Conservation (phyloP, 1,140 invertebrate genomes). For the Ridgeia piscesae region DNA sequence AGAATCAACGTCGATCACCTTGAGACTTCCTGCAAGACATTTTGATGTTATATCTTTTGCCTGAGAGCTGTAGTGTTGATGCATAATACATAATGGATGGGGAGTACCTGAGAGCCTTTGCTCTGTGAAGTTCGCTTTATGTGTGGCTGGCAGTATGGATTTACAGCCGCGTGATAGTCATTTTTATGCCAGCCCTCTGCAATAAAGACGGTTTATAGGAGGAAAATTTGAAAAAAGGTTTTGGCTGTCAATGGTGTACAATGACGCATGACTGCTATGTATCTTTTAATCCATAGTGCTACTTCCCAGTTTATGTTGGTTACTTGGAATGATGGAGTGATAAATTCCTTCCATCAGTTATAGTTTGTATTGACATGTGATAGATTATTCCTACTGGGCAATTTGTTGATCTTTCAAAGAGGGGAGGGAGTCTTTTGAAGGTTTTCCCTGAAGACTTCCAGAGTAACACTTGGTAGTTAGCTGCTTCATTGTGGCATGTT, state of each 20-base stretch:
- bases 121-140: neutral
- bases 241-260: neutral
- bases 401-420: too few relatives aligned
- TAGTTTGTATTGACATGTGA: too few relatives aligned
- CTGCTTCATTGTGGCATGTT: too few relatives aligned
- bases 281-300: too few relatives aligned
- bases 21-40: neutral
- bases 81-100: neutral
- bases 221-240: neutral
- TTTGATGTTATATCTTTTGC: neutral
- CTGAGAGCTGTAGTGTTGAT: neutral
- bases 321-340: too few relatives aligned
- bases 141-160: neutral
- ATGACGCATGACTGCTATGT: too few relatives aligned
- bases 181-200: neutral
- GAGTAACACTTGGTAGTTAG: too few relatives aligned
- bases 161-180: neutral
- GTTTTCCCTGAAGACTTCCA: too few relatives aligned
- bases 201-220: neutral
- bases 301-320: too few relatives aligned
- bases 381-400: too few relatives aligned
- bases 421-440: too few relatives aligned
- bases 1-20: neutral
- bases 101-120: neutral
- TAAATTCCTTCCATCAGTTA: too few relatives aligned